Conservation (phyloP, 2,888 invertebrate species). For the Xylota sylvarum region DNA sequence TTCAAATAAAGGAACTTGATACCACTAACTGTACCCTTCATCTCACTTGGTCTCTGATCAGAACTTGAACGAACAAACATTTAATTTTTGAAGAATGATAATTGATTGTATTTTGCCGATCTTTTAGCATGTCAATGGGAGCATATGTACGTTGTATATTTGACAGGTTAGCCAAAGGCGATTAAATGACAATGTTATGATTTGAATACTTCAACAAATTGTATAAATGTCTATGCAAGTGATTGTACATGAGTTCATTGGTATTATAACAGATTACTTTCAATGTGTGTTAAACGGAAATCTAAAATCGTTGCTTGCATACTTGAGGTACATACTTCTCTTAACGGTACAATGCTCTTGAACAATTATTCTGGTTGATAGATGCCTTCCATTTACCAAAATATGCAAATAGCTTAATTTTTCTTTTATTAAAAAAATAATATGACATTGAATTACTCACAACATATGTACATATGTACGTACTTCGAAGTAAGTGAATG, state of each 20-base stretch:
- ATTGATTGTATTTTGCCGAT: slow-evolving; percentile 15
- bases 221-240: not conserved
- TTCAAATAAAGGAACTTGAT: not conserved
- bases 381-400: slow-evolving; percentile 7
- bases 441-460: slow-evolving; percentile 13
- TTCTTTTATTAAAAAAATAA: not conserved
- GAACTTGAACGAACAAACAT: not conserved
- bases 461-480: too few relatives aligned
- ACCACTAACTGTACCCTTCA: slow-evolving; percentile 13
- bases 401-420: not conserved
- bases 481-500: too few relatives aligned
- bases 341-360: slow-evolving; percentile 10
- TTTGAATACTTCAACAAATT: slow-evolving; percentile 2
- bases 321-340: not conserved
- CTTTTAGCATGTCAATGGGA: not conserved
- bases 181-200: slow-evolving; percentile 22
- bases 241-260: not conserved
- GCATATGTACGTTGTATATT: not conserved
- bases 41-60: not conserved
- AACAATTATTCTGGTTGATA: slow-evolving; percentile 22
- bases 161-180: slow-evolving; percentile 1
- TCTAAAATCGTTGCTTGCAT: not conserved
- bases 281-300: slow-evolving; percentile 7
- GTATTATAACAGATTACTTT: not conserved
- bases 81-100: slow-evolving; percentile 2